Base-by-base conservation (phyloP, 2,797 vertebrate genomes). In the Gymnothorax reevesii region DNA sequence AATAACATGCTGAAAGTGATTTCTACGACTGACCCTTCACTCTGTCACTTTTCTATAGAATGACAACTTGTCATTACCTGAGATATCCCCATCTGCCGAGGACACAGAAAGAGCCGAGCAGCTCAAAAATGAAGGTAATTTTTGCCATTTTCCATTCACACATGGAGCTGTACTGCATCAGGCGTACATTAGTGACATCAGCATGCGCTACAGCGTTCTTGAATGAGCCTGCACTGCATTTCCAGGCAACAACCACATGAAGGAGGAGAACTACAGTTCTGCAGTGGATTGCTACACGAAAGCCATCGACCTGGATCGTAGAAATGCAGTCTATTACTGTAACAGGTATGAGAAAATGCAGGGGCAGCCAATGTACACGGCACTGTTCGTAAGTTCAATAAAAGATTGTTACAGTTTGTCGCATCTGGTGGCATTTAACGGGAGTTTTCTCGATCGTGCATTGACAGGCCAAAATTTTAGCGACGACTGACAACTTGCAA, bases 241-340 rank as follows among this genome's bases (percentile, higher is more conserved):
- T 82, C 55, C 55, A 99, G 98, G 98, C 85, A 99, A 99, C 92
- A 99, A 98, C 91, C 97, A 98, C 92, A 99, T 99, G 98, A 99
- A 99, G 93, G 98, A 99, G 90, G 98, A 99, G 94, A 99, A 98
- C 91, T 99, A 97, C 85, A 93, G 94, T 90, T 96, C 97, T 85
- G 98, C 98, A 4, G 95, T 99, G 92, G 98, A 97, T 85, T 98
- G 98, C 91, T 99, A 99, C 88, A 97, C 96, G 15, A 96, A 97
- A 92, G 98, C 98, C 87, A 97, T 99, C 84, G 96, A 98, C 87
- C 82, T 99, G 96, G 98, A 99, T 93, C 94, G 97, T 80, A 97
- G 97, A 86, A 99, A 99, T 71, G 98, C 98, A 0, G 98, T 99
- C 71, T 99, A 99, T 94, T 99, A 98, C 92, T 99, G 98, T 90